Evolutionary conservation across 2,113 vertebrate genomes (phyloP), one percentile per base, ranked within the genome.

Genomic region (Osmerus eperlanus): DNA sequence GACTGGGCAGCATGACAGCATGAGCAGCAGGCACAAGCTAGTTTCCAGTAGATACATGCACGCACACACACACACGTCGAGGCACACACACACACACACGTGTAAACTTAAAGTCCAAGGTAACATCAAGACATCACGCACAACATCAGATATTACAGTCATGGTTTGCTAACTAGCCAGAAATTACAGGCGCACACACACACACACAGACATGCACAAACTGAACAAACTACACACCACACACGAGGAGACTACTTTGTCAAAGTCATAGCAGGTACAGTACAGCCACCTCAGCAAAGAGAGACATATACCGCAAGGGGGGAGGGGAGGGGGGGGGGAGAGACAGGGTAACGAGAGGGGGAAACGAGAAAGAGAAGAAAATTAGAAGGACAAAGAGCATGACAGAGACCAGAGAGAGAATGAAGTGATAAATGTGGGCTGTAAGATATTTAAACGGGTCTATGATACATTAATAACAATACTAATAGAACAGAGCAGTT

Each of bases 261-360:
- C 92, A 92, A 91, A 92, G 90, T 92, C 91, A 91, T 81, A 76
- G 87, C 82, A 89, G 91, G 89, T 91, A 91, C 77, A 89, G 89
- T 91, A 91, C 77, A 89, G 89, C 89, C 79, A 90, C 87, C 87
- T 91, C 89, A 92, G 91, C 89, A 92, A 85, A 88, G 84, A 83
- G 84, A 87, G 77, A 80, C 80, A 78, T 74, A 75, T 79, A 82
- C 79, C 72, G 70, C 73, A 54, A 79, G 78, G 79, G 66, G 11
- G 56, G 32, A 19, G 29, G 61, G 28, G 68, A 19, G 62, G 19
- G 56, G 29, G 62, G 19, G 56, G 29, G 55, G 54, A 14, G 3
- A 78, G 76, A 63, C 54, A 73, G 58, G 65, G 70, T 71, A 67
- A 85, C 25, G 41, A 47, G 41, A 47, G 8, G 41, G 41, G 41